Conservation (phyloP, 2,888 invertebrate species). For the Deilephila elpenor region DNA sequence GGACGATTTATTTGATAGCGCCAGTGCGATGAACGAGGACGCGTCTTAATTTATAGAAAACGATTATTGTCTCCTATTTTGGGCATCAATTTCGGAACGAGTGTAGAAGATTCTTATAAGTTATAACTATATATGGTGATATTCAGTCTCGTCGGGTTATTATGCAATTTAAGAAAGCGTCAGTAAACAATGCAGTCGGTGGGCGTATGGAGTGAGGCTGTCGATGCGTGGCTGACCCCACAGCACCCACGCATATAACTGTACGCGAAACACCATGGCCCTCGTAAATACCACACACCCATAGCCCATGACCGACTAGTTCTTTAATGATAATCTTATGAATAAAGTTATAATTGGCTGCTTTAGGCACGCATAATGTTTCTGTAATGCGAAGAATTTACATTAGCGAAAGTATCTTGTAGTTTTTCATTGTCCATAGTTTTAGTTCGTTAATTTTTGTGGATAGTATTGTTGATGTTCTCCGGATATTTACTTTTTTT, state of each 20-base stretch:
- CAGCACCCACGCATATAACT: conserved; percentile 74
- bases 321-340: background rate
- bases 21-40: background rate
- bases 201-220: conserved; percentile 58
- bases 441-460: background rate
- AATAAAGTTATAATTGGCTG: background rate
- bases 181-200: conserved; percentile 46
- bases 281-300: conserved; percentile 20
- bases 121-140: background rate
- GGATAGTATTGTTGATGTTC: background rate
- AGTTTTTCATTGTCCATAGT: background rate
- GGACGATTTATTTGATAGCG: background rate
- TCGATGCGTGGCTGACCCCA: conserved; percentile 60
- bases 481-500: background rate
- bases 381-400: background rate
- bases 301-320: conserved; percentile 11
- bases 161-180: conserved; percentile 29
- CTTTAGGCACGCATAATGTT: conserved; percentile 3
- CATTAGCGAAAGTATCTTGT: background rate
- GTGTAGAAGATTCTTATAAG: background rate
- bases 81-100: background rate
- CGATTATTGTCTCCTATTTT: background rate
- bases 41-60: background rate
- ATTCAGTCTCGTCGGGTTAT: conserved; percentile 30
- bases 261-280: conserved; percentile 47